A percentile compares a stretch with the other conserved stretches of the same genome.
Evolutionary conservation across 1,140 invertebrate species (phyloP).

Genomic region (Arion vulgaris): DNA sequence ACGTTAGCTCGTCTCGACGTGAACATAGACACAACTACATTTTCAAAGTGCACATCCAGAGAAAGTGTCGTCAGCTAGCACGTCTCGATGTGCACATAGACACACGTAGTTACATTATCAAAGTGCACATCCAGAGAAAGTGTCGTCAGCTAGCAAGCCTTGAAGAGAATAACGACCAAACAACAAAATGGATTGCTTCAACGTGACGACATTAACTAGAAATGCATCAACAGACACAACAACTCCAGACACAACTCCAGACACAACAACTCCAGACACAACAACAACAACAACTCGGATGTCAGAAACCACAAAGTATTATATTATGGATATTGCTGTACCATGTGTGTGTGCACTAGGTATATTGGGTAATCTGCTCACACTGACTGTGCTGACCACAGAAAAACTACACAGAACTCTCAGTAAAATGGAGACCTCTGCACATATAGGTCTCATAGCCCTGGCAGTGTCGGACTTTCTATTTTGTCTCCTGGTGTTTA

Average conservation of each 20-base stretch:
- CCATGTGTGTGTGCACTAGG: slow-evolving; percentile 65
- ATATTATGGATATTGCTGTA: slow-evolving; percentile 59
- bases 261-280: slow-evolving; percentile 6
- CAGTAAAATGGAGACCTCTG: slow-evolving; percentile 69
- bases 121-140: no score
- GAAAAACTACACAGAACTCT: slow-evolving; percentile 65
- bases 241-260: neutral
- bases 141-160: no score
- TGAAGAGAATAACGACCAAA: no score
- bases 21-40: no score
- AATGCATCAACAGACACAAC: neutral
- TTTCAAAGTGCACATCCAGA: no score
- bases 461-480: slow-evolving; percentile 69
- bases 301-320: slow-evolving; percentile 44
- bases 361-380: slow-evolving; percentile 62
- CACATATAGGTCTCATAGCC: slow-evolving; percentile 68
- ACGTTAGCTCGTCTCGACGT: no score
- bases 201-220: slow-evolving; percentile 12
- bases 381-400: slow-evolving; percentile 66
- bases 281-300: slow-evolving; percentile 34
- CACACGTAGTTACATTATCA: no score
- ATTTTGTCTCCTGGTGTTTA: slow-evolving; percentile 67
- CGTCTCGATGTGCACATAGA: no score
- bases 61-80: no score
- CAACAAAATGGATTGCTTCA: neutral